A percentile compares a stretch with the other conserved stretches of the same genome.
These are phyloP conservation scores for Ornithoptera alexandrae DNA, from an alignment of 2,888 invertebrate genomes.

Conservation along the genomic window DNA sequence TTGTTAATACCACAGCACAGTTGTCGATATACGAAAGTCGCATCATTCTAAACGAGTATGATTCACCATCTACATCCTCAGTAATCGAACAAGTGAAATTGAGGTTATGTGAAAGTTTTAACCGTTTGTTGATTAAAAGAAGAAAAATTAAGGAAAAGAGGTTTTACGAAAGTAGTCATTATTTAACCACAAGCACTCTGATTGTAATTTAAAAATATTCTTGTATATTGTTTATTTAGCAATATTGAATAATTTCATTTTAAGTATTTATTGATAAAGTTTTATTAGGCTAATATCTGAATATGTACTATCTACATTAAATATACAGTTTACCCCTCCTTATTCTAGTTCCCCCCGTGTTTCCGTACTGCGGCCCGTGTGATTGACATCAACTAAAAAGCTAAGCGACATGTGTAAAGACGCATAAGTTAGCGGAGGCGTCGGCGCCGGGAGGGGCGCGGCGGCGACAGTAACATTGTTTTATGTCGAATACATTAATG, in stretches of 20 bases:
- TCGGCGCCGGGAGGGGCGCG: conserved; percentile 40
- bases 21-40: too few species aligned
- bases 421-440: conserved; percentile 49
- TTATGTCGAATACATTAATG: conserved; percentile 60
- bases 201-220: too few species aligned
- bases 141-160: too few species aligned
- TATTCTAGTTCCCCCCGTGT: not conserved
- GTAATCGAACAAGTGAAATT: not conserved
- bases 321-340: not conserved
- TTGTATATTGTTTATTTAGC: too few species aligned
- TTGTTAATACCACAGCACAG: too few species aligned
- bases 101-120: not conserved
- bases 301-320: conserved; percentile 10
- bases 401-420: conserved; percentile 48
- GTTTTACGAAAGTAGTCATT: too few species aligned
- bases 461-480: conserved; percentile 50
- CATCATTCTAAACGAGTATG: too few species aligned
- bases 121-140: too few species aligned
- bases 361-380: not conserved
- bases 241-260: not conserved
- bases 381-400: conserved; percentile 25
- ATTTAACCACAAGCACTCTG: too few species aligned
- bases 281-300: not conserved
- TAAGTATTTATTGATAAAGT: not conserved
- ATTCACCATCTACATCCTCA: not conserved